Evolutionary conservation across 2,888 invertebrate genomes (phyloP).

Genomic region (Bombylius major): DNA sequence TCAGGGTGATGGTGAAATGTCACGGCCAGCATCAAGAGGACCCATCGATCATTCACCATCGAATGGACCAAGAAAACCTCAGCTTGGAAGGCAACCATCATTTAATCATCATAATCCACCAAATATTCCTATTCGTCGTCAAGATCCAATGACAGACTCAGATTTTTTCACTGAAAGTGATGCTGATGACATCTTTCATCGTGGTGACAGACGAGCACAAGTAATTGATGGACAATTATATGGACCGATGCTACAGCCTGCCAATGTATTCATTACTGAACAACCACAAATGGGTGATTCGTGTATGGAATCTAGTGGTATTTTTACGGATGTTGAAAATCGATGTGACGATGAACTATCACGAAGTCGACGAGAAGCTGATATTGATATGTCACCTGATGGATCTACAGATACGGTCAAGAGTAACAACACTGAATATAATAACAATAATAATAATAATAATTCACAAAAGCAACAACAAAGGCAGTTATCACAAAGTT

Average conservation of each 20-base stretch:
- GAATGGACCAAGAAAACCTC: constrained; percentile 37
- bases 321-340: constrained; percentile 76
- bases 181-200: constrained; percentile 59
- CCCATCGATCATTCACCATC: constrained; percentile 61
- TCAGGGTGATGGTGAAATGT: constrained; percentile 85
- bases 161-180: constrained; percentile 86
- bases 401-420: constrained; percentile 40
- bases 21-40: constrained; percentile 67
- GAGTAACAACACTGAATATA: constrained; percentile 38
- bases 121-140: constrained; percentile 51
- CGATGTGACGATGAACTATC: constrained; percentile 47
- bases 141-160: constrained; percentile 82
- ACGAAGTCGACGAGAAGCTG: constrained; percentile 30
- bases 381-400: constrained; percentile 52
- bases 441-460: not conserved
- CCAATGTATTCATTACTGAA: constrained; percentile 40
- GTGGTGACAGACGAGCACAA: constrained; percentile 63
- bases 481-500: constrained; percentile 10
- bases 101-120: constrained; percentile 32
- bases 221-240: constrained; percentile 86
- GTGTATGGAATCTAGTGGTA: constrained; percentile 80
- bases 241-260: constrained; percentile 41
- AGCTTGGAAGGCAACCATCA: constrained; percentile 37
- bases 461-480: constrained; percentile 7
- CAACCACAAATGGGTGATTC: constrained; percentile 55